These are phyloP conservation scores for Incurvaria masculella DNA, from an alignment of 2,888 invertebrate genomes.

Conservation along the genomic window DNA sequence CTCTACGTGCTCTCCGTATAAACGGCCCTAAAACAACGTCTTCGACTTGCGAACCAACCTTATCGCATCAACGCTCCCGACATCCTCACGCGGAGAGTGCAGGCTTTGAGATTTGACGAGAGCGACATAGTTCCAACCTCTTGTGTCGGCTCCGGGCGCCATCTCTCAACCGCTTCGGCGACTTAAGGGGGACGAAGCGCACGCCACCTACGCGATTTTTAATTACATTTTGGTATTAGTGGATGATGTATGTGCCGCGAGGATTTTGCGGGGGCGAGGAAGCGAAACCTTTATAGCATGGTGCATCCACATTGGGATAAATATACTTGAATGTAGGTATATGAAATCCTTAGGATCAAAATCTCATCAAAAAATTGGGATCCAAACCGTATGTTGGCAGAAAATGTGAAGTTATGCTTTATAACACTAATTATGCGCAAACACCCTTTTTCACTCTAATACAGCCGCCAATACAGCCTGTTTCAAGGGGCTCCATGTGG, in stretches of 20 bases:
- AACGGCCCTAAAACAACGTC: constrained; percentile 50
- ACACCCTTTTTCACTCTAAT: too few species aligned
- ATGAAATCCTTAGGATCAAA: too few species aligned
- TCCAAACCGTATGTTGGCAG: too few species aligned
- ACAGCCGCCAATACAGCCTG: too few species aligned
- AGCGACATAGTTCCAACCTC: constrained; percentile 30
- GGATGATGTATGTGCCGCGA: constrained; percentile 34
- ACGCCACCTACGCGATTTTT: constrained; percentile 43
- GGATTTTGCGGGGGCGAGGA: constrained; percentile 5
- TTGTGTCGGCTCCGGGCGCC: constrained; percentile 24
- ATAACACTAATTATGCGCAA: too few species aligned
- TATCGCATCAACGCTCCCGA: constrained; percentile 21
- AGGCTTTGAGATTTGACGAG: constrained; percentile 9
- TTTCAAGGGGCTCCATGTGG: too few species aligned
- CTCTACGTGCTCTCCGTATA: constrained; percentile 53
- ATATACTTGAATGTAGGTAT: too few species aligned
- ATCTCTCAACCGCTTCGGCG: constrained; percentile 47
- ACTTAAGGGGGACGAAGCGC: constrained; percentile 39
- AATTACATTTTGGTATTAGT: constrained; percentile 43
- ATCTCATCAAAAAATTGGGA: too few species aligned
- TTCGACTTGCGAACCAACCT: constrained; percentile 37
- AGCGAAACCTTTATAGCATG: too few species aligned
- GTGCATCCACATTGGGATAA: too few species aligned
- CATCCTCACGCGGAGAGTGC: constrained; percentile 2
- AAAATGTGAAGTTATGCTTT: too few species aligned